Evolutionary conservation across 2,113 vertebrate genomes (phyloP).

Genomic region (Entelurus aequoreus): DNA sequence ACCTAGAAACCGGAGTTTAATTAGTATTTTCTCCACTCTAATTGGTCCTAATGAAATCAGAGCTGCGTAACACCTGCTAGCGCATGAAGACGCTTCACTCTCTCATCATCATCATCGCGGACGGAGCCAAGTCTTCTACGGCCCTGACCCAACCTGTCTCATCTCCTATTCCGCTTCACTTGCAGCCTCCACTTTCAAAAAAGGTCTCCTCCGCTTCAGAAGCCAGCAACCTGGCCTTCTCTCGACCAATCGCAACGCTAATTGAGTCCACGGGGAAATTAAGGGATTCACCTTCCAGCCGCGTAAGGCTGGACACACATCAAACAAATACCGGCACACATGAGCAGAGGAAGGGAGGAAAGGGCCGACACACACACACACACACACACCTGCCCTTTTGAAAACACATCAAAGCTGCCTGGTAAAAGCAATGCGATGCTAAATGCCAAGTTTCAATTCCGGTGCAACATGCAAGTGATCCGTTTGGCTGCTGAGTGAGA

Average conservation of each 20-base stretch:
- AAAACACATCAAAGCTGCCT: constrained; percentile 61
- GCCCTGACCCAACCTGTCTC: constrained; percentile 50
- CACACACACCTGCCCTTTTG: constrained; percentile 55
- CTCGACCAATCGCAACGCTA: constrained; percentile 73
- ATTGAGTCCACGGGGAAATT: constrained; percentile 74
- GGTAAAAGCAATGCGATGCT: constrained; percentile 59
- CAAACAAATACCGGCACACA: constrained; percentile 69
- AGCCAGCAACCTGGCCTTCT: constrained; percentile 67
- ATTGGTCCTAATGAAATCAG: constrained; percentile 66
- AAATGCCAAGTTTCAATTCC: constrained; percentile 68
- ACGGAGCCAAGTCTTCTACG: constrained; percentile 46
- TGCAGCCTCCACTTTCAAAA: constrained; percentile 59
- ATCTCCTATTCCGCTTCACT: constrained; percentile 65
- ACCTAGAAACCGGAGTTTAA: constrained; percentile 56
- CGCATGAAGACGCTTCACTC: constrained; percentile 47
- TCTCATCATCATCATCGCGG: constrained; percentile 52
- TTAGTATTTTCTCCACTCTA: constrained; percentile 67
- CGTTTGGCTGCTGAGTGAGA: constrained; percentile 50
- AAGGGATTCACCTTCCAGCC: constrained; percentile 71
- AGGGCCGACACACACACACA: constrained; percentile 12
- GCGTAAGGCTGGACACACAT: constrained; percentile 71
- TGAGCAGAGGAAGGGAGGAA: constrained; percentile 22
- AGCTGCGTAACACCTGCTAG: constrained; percentile 55
- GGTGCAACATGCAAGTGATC: constrained; percentile 55
- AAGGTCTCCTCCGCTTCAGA: constrained; percentile 65